Percentiles rank a stretch among this genome's conserved stretches.
phyloP scores from a whole-genome alignment of 1,140 invertebrate genomes.

The Leptinotarsa undecemlineata region DNA sequence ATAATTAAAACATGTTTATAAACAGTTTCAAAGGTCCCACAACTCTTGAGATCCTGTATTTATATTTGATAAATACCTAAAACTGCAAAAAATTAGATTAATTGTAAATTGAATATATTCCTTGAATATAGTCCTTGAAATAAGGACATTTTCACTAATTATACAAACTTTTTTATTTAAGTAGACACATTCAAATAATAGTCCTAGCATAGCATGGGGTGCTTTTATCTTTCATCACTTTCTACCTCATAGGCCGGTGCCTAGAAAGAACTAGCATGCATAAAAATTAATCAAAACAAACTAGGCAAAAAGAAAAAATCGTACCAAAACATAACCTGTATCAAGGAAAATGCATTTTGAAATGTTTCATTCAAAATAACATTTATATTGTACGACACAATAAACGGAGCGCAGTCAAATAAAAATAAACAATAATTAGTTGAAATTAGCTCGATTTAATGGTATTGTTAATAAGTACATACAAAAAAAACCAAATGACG shows the following conservation, averaged over 20 bases:
- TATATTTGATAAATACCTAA: no score
- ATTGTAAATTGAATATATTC: no score
- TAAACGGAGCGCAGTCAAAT: constrained; percentile 22
- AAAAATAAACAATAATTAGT: constrained; percentile 34
- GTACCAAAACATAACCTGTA: constrained; percentile 46
- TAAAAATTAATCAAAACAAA: constrained; percentile 37
- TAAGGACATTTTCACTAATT: neutral
- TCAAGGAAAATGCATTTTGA: neutral
- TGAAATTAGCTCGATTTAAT: constrained; percentile 30
- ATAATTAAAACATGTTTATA: no score
- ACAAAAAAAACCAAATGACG: constrained; percentile 19
- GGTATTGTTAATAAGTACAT: constrained; percentile 31
- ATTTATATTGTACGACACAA: constrained; percentile 21
- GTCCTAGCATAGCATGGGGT: constrained; percentile 28
- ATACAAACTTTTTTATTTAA: neutral
- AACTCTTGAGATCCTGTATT: no score
- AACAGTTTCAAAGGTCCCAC: no score
- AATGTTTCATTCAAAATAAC: constrained; percentile 20
- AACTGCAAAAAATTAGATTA: no score
- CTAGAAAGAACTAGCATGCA: constrained; percentile 32
- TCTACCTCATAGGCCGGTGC: constrained; percentile 16
- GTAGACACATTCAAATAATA: neutral
- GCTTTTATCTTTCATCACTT: constrained; percentile 26
- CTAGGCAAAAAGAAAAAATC: constrained; percentile 36
- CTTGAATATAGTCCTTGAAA: no score